Base-by-base conservation (phyloP, 2,113 vertebrate genomes). In the Ellobius talpinus region DNA sequence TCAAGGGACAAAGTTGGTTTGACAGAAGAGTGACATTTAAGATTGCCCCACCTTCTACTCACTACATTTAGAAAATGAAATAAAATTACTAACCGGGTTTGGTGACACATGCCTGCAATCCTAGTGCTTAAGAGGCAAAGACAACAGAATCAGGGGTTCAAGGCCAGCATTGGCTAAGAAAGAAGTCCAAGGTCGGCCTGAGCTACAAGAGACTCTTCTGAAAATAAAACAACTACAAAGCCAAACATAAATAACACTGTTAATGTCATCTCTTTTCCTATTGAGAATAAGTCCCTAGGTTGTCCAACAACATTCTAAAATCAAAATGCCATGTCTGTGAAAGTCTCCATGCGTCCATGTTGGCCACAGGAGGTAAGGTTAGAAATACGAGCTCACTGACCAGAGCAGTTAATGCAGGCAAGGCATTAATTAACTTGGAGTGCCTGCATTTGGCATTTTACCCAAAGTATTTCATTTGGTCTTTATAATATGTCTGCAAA, bases 1-100 rank as follows among this genome's bases (percentile, higher is more conserved):
- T 90, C 72, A 86, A 97, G 39, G 61, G 93, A 89, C 72, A 72
- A 77, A 42, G 92, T 55, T 8, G 12, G 81, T 61, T 76, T 13
- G 73, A 68, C 36, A 93, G 58, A 77, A 79, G 36, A 39, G 9
- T 33, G 58, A 24, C 33, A 84, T 11, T 65, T 33, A 85, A 50
- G 42, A 39, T 36, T 73, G 45, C 23, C 61, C 23, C 26, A 39
- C 55, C 70, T 87, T 87, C 68, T 45, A 47, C 24, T 87, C 50
- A 26, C 7, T 21, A 33, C 55, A 21, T 45, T 84, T 33, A 87
- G 82, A 91, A 61, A 42, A 39, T 29, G 45, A 81, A 94, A 24
- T 19, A 31, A 77, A 77, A 50, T 55, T 50, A 29, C 26, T 73
- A 52, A 33, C 36, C 10, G 72, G 87, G 10, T 50, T 73, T 52